Percentiles rank a stretch among this genome's conserved stretches.
Conservation (phyloP, 2,888 invertebrate genomes). For the Cerastis leucographa region DNA sequence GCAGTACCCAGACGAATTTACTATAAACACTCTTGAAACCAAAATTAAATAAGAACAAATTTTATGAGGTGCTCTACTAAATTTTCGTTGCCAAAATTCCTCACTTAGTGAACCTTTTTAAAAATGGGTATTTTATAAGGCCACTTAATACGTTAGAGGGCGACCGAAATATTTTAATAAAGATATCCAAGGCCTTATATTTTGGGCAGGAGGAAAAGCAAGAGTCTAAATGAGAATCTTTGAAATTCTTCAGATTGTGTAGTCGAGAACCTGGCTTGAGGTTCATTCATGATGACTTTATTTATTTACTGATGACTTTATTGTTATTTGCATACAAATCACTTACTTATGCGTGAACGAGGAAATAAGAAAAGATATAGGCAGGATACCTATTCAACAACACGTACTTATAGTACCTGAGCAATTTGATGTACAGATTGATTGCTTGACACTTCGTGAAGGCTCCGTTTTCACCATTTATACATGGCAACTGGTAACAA, state of each 20-base stretch:
- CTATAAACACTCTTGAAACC: neutral
- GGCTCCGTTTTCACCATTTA: too few species aligned
- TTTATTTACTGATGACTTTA: neutral
- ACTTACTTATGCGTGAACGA: neutral
- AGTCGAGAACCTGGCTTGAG: neutral
- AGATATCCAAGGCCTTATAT: slow-evolving; percentile 7
- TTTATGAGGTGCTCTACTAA: neutral
- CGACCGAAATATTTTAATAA: slow-evolving; percentile 47
- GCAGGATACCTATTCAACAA: too few species aligned
- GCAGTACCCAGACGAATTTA: neutral
- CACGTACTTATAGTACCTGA: too few species aligned
- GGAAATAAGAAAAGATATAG: too few species aligned
- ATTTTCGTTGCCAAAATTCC: slow-evolving; percentile 14
- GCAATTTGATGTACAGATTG: too few species aligned
- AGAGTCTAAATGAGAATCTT: slow-evolving; percentile 39
- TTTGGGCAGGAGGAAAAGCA: slow-evolving; percentile 8
- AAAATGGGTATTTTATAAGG: slow-evolving; percentile 27
- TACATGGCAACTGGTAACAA: too few species aligned
- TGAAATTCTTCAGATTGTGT: slow-evolving; percentile 30
- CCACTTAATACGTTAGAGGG: slow-evolving; percentile 9
- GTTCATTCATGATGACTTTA: neutral
- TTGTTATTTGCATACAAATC: neutral
- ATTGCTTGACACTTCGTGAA: too few species aligned
- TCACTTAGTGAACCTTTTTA: slow-evolving; percentile 8
- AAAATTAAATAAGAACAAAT: slow-evolving; percentile 18